Evolutionary conservation across 2,797 vertebrate species (phyloP).

Genomic region (Typhlichthys eigenmanni): DNA sequence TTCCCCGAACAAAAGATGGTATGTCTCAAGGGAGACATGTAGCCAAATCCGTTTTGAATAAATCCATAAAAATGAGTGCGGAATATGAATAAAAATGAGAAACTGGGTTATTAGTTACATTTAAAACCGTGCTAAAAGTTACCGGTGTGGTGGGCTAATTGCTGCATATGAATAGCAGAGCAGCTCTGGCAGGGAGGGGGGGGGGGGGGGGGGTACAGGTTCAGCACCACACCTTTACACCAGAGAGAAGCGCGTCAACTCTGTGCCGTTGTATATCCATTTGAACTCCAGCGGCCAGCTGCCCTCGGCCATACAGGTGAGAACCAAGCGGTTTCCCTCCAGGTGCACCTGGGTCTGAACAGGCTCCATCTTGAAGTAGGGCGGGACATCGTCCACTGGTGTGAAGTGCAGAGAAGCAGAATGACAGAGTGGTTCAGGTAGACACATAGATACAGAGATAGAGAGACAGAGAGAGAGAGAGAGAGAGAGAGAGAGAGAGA

Average conservation of each 20-base stretch:
- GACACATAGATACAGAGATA: background rate
- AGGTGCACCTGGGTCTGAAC: conserved; percentile 92
- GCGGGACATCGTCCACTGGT: conserved; percentile 88
- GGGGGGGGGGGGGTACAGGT: background rate
- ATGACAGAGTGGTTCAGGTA: background rate
- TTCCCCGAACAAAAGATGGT: conserved; percentile 63
- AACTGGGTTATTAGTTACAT: conserved; percentile 74
- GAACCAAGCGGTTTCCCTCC: conserved; percentile 94
- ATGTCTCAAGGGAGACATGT: conserved; percentile 65
- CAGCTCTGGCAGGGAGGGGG: background rate
- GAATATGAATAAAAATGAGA: conserved; percentile 70
- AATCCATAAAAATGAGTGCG: conserved; percentile 69
- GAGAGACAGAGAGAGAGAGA: too few relatives aligned
- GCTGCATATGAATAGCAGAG: background rate
- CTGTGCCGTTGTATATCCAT: conserved; percentile 91
- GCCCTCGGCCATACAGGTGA: conserved; percentile 98
- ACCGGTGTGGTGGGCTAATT: conserved; percentile 15
- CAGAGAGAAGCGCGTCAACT: conserved; percentile 94
- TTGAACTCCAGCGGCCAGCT: conserved; percentile 99
- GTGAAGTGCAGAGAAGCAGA: background rate
- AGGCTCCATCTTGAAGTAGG: conserved; percentile 97
- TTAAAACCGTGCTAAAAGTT: conserved; percentile 67
- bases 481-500: conserved; percentile 3
- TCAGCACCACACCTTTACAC: conserved; percentile 87
- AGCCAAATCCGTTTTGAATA: conserved; percentile 68